Evolutionary conservation across 1,140 invertebrate species (phyloP).

Genomic region (Dendroctonus ponderosae): DNA sequence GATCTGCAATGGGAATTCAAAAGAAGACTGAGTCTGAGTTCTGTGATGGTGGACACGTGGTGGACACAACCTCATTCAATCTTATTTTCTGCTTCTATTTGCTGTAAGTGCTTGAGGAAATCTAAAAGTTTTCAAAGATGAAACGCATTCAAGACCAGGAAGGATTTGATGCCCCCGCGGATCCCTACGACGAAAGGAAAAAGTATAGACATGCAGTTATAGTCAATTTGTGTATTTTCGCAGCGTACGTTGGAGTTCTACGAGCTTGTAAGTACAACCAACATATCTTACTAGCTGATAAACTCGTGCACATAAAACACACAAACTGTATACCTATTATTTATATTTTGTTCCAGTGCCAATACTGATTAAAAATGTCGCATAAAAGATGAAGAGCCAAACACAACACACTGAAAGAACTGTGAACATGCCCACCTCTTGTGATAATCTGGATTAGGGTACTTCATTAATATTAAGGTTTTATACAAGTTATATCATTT

Average conservation of each 20-base stretch:
- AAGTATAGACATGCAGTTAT: conserved; percentile 36
- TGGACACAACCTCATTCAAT: no score
- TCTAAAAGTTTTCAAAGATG: conserved; percentile 22
- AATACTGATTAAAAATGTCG: conserved; percentile 5
- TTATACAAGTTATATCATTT: conserved; percentile 19
- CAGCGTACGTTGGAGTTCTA: conserved; percentile 33
- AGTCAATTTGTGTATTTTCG: conserved; percentile 38
- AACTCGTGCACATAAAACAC: not conserved
- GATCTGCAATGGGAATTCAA: no score
- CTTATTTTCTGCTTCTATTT: no score
- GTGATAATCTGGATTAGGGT: not conserved
- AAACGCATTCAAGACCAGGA: conserved; percentile 32
- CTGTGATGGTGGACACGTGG: no score
- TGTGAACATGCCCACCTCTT: not conserved
- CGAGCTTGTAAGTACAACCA: conserved; percentile 26
- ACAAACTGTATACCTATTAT: not conserved
- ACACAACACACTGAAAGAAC: not conserved
- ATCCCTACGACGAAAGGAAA: conserved; percentile 36
- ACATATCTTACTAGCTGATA: not conserved
- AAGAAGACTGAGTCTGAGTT: no score
- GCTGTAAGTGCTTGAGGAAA: no score
- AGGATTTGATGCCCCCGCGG: conserved; percentile 22
- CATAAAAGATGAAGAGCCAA: not conserved
- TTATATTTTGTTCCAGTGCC: conserved; percentile 8
- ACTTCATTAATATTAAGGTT: conserved; percentile 9